Conservation (phyloP, 2,113 vertebrate species). For the Melospiza georgiana region DNA sequence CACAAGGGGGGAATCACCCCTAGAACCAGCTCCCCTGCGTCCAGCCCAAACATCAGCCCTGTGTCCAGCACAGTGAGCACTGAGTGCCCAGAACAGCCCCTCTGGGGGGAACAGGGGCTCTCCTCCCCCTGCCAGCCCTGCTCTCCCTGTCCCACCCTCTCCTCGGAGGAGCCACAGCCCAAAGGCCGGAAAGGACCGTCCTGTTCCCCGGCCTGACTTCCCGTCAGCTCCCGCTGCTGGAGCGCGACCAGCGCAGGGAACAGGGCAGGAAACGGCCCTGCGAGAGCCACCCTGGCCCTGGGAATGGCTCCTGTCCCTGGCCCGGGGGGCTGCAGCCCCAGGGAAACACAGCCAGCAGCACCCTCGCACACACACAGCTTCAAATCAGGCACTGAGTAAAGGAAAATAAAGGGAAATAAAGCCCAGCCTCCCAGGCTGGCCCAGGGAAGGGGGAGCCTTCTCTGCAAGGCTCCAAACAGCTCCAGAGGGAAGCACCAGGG, state of each 20-base stretch:
- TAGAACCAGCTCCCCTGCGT: rapidly evolving
- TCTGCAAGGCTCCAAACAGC: neutral
- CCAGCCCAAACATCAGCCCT: too few species aligned
- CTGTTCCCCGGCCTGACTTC: slow-evolving; percentile 51
- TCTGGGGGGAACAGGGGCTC: rapidly evolving
- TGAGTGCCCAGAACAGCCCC: rapidly evolving
- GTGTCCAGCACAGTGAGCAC: rapidly evolving
- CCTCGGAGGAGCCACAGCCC: slow-evolving; percentile 12
- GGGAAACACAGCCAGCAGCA: neutral
- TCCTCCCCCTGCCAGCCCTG: neutral
- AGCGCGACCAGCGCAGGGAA: neutral
- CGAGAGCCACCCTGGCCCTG: neutral
- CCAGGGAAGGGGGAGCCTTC: neutral
- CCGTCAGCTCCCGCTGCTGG: slow-evolving; percentile 13
- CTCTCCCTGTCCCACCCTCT: slow-evolving; percentile 37
- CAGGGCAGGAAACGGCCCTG: slow-evolving; percentile 9
- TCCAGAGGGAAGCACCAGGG: neutral
- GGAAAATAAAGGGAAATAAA: neutral
- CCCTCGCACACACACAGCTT: neutral
- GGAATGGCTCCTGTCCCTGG: too few species aligned
- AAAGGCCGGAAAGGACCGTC: slow-evolving; percentile 46
- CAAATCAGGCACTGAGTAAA: rapidly evolving
- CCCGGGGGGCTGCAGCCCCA: rapidly evolving
- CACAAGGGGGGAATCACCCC: rapidly evolving
- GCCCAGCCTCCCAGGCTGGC: neutral